A percentile compares a stretch with the other conserved stretches of the same genome.
These are phyloP conservation scores for Anthonomus grandis DNA, from an alignment of 1,140 invertebrate genomes.

Conservation along the genomic window DNA sequence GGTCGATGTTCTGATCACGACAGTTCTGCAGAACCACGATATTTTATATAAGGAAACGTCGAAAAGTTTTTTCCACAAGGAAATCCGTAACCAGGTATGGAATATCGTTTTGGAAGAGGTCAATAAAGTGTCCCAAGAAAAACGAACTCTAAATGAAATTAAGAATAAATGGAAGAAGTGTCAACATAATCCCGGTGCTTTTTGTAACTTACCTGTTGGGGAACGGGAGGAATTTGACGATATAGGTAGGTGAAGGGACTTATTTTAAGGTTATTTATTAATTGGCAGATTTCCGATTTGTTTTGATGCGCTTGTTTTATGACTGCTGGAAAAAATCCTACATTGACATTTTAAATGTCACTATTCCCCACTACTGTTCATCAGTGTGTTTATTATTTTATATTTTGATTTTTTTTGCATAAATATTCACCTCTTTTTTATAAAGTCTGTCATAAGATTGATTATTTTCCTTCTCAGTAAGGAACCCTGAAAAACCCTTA, in stretches of 20 bases:
- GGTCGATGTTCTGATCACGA: slow-evolving; percentile 29
- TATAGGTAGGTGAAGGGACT: slow-evolving; percentile 22
- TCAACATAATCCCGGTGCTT: slow-evolving; percentile 18
- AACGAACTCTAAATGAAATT: slow-evolving; percentile 35
- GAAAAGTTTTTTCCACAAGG: slow-evolving; percentile 30
- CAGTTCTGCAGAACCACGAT: slow-evolving; percentile 29
- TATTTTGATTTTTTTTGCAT: no score
- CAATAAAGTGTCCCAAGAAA: slow-evolving; percentile 34
- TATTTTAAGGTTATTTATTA: neutral
- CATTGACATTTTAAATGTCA: no score
- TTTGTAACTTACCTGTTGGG: no score
- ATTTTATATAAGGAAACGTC: slow-evolving; percentile 30
- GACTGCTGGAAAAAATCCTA: no score
- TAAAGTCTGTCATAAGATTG: no score
- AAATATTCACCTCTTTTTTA: no score
- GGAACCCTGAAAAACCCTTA: no score
- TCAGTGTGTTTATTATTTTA: no score
- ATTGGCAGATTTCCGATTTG: slow-evolving; percentile 2
- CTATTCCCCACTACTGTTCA: no score
- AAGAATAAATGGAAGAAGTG: slow-evolving; percentile 42
- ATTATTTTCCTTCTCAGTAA: no score
- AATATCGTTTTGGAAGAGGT: slow-evolving; percentile 31
- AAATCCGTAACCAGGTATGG: slow-evolving; percentile 31
- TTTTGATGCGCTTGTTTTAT: slow-evolving; percentile 26
- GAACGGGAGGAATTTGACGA: slow-evolving; percentile 15